Base-by-base conservation (phyloP, 2,113 vertebrate species). In the Phocoena phocoena region DNA sequence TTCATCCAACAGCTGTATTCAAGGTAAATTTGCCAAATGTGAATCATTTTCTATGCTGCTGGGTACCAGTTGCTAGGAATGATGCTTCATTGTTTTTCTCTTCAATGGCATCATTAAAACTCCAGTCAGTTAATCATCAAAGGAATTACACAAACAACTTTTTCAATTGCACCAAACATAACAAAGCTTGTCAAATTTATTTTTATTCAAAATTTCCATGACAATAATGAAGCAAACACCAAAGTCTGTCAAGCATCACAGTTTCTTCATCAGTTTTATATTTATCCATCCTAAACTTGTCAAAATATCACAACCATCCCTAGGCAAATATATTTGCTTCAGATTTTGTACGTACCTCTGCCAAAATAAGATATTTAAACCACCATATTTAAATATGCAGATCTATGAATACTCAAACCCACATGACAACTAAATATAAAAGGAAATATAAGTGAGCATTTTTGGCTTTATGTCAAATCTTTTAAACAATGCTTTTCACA, bases 151-250 rank as follows among this genome's bases (percentile, higher is more conserved):
- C 79, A 60, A 98, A 58, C 84, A 95, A 96, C 55, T 97, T 98
- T 98, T 94, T 83, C 93, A 96, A 62, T 98, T 98, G 97, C 80
- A 94, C 91, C 85, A 97, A 97, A 96, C 95, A 76, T 96, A 97
- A 95, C 84, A 98, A 98, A 98, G 74, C 87, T 95, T 96, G 89
- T 94, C 95, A 91, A 88, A 95, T 97, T 94, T 98, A 98, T 97
- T 98, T 98, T 98, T 97, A 94, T 21, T 70, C 90, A 94, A 31
- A 95, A 96, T 98, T 97, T 98, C 96, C 88, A 98, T 96, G 87
- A 97, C 90, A 97, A 97, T 93, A 63, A 81, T 95, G 31, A 93
- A 94, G 81, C 95, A 97, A 98, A 98, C 97, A 96, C 84, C 95
- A 47, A 38, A 2, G 87, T 93, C 96, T 98, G 92, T 92, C 96